Evolutionary conservation across 2,113 vertebrate species (phyloP), one percentile per base, ranked within the genome.

Genomic region (Ochotona princeps): DNA sequence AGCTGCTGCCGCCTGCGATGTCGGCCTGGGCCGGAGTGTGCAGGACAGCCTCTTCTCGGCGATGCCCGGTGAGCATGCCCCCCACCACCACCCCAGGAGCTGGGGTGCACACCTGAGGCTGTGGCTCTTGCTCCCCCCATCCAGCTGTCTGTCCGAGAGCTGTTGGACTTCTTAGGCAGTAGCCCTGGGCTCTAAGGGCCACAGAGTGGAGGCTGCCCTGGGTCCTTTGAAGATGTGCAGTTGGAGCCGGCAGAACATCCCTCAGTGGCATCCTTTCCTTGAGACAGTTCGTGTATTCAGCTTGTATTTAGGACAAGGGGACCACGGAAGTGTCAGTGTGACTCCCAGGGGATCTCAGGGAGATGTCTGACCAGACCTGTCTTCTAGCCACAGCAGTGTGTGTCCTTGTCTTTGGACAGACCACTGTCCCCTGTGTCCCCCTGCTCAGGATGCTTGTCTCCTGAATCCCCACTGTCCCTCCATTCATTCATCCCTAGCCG

Each of bases 61-160:
- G 0, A 7, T 13, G 17, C 49, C 57, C 1, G 17, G 21, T 3
- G 2, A 75, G 61, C 26, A 3, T 18, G 92, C 28, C 38, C 38
- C 38, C 38, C 38, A n/a, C n/a, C 6, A 44, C 38, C 38, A 4
- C 38, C 38, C 60, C 0, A 0, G 32, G 70, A 1, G 1, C 70
- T 47, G 44, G 66, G 75, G 21, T 30, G 0, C 7, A 4, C 84
- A 32, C 49, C 57, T 0, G 26, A 54, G 49, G 8, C 66, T n/a
- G 18, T 54, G 63, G 32, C 38, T 89, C 63, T 86, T 0, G 0
- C 21, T 38, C 38, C 38, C 38, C 38, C 38, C 3, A 44, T 44
- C 38, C 38, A 44, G 38, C 38, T 44, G 38, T 3, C 38, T 44
- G 38, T 61, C 23, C 38, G 14, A 26, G 5, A 30, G 9, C 3